A percentile compares a stretch with the other conserved stretches of the same genome.
Evolutionary conservation across 1,140 invertebrate genomes (phyloP).

Genomic region (Capitella teleta): DNA sequence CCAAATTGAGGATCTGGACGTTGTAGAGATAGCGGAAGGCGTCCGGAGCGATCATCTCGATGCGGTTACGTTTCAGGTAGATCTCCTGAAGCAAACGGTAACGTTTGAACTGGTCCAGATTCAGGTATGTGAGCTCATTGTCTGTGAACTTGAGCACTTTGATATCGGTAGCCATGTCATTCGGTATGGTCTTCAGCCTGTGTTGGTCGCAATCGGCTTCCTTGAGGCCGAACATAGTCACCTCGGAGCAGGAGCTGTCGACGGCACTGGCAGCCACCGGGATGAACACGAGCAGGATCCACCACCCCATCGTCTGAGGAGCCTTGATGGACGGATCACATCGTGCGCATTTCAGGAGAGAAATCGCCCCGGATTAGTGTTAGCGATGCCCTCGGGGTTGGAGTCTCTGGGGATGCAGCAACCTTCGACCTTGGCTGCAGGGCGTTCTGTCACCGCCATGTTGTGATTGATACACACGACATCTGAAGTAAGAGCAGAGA

Average conservation of each 20-base stretch:
- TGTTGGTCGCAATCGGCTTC: slow-evolving; percentile 24
- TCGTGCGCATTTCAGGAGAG: too few relatives aligned
- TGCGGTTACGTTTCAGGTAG: slow-evolving; percentile 23
- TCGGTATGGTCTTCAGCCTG: slow-evolving; percentile 19
- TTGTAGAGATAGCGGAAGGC: slow-evolving; percentile 20
- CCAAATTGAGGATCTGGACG: slow-evolving; percentile 24
- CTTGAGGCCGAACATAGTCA: slow-evolving; percentile 5
- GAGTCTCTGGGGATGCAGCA: too few relatives aligned
- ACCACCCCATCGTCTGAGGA: too few relatives aligned
- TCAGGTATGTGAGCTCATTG: slow-evolving; percentile 20
- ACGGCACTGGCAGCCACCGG: background rate
- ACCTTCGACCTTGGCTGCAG: too few relatives aligned
- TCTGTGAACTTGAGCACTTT: slow-evolving; percentile 12
- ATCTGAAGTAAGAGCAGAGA: too few relatives aligned
- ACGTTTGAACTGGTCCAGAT: slow-evolving; percentile 18
- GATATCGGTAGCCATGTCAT: slow-evolving; percentile 21
- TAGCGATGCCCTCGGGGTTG: too few relatives aligned
- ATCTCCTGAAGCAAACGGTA: slow-evolving; percentile 22
- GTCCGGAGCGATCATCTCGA: slow-evolving; percentile 18
- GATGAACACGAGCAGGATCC: too few relatives aligned
- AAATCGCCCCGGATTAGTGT: too few relatives aligned
- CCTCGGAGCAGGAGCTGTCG: background rate
- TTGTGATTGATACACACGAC: too few relatives aligned
- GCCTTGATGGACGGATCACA: too few relatives aligned
- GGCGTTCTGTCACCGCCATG: too few relatives aligned